phyloP scores from a whole-genome alignment of 2,888 invertebrate genomes.

The Pinctada fucata region DNA sequence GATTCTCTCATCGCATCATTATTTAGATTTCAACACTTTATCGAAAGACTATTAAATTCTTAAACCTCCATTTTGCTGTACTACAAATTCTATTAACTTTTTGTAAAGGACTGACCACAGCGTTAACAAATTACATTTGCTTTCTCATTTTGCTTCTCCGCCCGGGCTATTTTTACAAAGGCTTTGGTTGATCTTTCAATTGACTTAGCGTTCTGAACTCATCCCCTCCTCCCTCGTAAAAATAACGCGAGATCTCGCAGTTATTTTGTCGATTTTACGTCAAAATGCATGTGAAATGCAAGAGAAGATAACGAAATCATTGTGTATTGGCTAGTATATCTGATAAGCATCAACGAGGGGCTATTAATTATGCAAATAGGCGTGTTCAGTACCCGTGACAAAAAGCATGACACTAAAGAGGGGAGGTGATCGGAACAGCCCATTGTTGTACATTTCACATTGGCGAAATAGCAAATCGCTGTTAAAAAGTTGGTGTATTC shows the following conservation, averaged over 20 bases:
- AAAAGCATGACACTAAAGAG: constrained; percentile 1
- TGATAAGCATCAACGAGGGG: neutral
- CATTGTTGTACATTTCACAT: constrained; percentile 16
- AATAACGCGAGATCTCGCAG: neutral
- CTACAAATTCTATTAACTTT: neutral
- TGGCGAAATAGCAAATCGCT: constrained; percentile 3
- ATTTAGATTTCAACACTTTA: neutral
- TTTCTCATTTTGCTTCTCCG: neutral
- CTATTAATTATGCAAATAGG: constrained; percentile 21
- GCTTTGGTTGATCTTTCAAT: constrained; percentile 1
- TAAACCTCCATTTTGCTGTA: neutral
- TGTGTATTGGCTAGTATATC: neutral
- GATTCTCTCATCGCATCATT: no score
- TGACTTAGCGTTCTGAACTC: neutral
- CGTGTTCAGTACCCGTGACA: constrained; percentile 18
- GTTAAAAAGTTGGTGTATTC: neutral
- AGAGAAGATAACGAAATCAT: neutral
- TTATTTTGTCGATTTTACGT: constrained; percentile 1
- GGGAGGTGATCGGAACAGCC: constrained; percentile 15
- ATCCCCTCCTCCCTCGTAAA: neutral
- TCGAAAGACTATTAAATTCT: neutral
- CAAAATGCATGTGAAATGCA: neutral
- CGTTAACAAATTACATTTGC: neutral
- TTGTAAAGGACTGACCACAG: neutral
- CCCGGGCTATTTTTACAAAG: neutral